Conservation (phyloP, 2,888 invertebrate genomes). For the Fragum whitleyi region DNA sequence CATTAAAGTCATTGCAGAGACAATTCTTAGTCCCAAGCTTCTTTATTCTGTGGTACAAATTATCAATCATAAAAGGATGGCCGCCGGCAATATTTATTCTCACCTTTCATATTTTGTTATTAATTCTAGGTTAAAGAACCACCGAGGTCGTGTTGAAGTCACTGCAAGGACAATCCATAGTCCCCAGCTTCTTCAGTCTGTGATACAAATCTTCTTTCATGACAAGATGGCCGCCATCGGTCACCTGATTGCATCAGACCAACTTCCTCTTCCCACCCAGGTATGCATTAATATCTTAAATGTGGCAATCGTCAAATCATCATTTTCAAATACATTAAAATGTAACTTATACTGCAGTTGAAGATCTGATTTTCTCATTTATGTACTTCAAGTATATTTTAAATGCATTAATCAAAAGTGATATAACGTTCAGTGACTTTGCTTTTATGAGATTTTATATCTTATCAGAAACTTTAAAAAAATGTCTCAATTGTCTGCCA, state of each 20-base stretch:
- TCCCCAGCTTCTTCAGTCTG: conserved; percentile 85
- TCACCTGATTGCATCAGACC: conserved; percentile 86
- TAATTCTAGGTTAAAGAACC: conserved; percentile 82
- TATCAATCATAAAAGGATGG: conserved; percentile 81
- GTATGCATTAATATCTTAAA: conserved; percentile 55
- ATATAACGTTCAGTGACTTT: too few species aligned
- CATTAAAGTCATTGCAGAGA: conserved; percentile 84
- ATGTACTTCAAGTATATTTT: too few species aligned
- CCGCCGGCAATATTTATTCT: too few species aligned
- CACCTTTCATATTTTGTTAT: too few species aligned
- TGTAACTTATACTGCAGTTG: not conserved
- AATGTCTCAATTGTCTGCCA: too few species aligned
- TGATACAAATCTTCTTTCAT: conserved; percentile 85
- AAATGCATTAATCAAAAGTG: too few species aligned
- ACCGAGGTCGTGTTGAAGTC: conserved; percentile 81
- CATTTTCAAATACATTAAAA: too few species aligned
- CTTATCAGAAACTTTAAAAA: too few species aligned
- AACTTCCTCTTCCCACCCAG: conserved; percentile 83
- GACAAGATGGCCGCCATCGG: conserved; percentile 85
- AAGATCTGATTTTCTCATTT: too few species aligned
- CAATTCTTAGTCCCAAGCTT: conserved; percentile 85
- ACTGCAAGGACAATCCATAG: conserved; percentile 86
- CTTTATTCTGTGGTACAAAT: conserved; percentile 86
- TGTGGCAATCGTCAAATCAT: not conserved
- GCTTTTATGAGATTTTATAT: too few species aligned